Base-by-base conservation (phyloP, 1,140 invertebrate species). In the Chironomus striatipennis region DNA sequence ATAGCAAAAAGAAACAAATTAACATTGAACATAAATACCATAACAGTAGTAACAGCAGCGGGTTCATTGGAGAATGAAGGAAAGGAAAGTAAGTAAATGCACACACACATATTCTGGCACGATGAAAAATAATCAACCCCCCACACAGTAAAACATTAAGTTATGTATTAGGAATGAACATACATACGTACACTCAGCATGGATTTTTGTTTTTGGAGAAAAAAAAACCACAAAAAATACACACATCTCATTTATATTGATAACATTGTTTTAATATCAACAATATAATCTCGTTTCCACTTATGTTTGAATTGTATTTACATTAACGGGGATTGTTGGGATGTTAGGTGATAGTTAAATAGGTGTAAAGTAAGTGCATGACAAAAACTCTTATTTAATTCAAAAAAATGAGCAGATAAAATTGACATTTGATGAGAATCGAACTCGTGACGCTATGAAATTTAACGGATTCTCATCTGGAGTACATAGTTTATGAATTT, bases 201-300 rank as follows among this genome's bases (percentile, higher is more conserved):
- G 47, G n/a, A 57, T 1, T 57, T 57, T 12, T 34, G 24, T n/a
- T 15, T 15, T 34, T 34, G 1, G 47, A 15, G n/a, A 57, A 57
- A 47, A 18, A 7, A 18, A 67, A 70, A 70, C 65, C 65, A 20
- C 65, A 70, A 57, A 70, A 70, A 20, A 34, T 34, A 34, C 24
- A 34, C 18, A 70, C 65, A 70, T 70, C 65, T 70, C 17, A 70
- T 70, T 70, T 70, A 70, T 70, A 70, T 70, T 70, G 65, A 70
- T 70, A 70, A 70, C 65, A 70, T 70, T 70, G 65, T 70, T 70
- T 70, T 70, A 70, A 70, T 70, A 70, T 70, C 65, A 70, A 70
- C 65, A 57, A 57, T 34, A 70, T 70, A 70, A 70, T 70, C 65
- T 70, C 65, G 20, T 70, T 70, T 70, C 17, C 24, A 34, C 24